phyloP scores from a whole-genome alignment of 2,113 vertebrate genomes.

The Actenoides hombroni region DNA sequence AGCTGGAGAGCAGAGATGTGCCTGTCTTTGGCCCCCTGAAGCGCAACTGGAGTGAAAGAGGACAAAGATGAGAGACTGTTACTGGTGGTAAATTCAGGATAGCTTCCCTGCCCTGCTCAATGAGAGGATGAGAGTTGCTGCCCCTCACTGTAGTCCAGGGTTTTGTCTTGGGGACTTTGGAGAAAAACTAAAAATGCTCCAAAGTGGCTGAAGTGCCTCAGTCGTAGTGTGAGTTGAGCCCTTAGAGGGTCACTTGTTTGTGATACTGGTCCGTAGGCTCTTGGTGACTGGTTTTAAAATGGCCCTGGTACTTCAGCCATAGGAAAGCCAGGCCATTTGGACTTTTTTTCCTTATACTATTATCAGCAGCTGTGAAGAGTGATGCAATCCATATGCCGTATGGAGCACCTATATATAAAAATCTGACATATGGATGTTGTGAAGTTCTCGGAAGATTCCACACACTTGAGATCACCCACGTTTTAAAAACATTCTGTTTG shows the following conservation, averaged over 20 bases:
- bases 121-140: accelerated
- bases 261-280: background rate
- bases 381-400: conserved; percentile 46
- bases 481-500: conserved; percentile 51
- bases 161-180: background rate
- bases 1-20: background rate
- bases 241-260: background rate
- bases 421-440: conserved; percentile 47
- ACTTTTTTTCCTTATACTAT: conserved; percentile 22
- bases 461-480: conserved; percentile 32
- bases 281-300: background rate
- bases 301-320: background rate
- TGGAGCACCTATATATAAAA: conserved; percentile 58
- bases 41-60: background rate
- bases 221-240: background rate
- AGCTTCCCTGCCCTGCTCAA: accelerated
- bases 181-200: background rate
- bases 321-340: background rate
- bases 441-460: conserved; percentile 50
- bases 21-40: background rate
- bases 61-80: background rate
- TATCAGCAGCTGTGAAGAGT: conserved; percentile 56
- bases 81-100: background rate
- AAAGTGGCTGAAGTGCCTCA: background rate
- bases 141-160: no score